Evolutionary conservation across 2,113 vertebrate genomes (phyloP).

Genomic region (Gambusia affinis): DNA sequence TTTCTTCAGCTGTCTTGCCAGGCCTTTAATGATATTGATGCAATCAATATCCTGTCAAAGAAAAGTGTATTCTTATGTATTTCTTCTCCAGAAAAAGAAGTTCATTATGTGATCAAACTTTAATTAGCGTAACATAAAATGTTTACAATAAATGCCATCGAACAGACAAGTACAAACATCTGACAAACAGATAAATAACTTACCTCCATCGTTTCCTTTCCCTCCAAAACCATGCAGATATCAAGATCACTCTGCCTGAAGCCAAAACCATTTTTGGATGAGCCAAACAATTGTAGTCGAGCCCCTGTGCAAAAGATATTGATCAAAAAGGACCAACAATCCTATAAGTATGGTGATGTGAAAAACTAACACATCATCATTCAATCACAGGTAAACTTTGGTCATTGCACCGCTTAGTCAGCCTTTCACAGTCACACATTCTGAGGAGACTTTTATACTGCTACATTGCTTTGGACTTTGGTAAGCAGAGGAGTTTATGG

Average conservation of each 20-base stretch:
- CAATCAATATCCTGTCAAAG: conserved; percentile 84
- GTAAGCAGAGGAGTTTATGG: too few relatives aligned
- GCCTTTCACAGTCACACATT: not conserved
- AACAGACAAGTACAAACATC: not conserved
- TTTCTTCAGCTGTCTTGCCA: conserved; percentile 89
- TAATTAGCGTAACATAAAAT: not conserved
- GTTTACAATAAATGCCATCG: not conserved
- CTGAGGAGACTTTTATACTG: not conserved
- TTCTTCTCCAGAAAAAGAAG: not conserved
- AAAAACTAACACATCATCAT: not conserved
- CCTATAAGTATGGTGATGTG: not conserved
- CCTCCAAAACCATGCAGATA: conserved; percentile 93
- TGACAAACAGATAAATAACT: conserved; percentile 3
- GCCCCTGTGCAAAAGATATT: conserved; percentile 78
- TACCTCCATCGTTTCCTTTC: conserved; percentile 87
- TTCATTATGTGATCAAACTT: not conserved
- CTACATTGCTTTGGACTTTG: too few relatives aligned
- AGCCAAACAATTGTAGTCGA: conserved; percentile 90
- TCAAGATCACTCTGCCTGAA: conserved; percentile 96
- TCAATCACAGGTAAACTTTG: not conserved
- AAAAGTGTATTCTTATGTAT: not conserved
- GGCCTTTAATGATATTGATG: conserved; percentile 88
- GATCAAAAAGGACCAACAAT: not conserved
- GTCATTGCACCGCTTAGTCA: not conserved
- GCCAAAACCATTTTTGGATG: conserved; percentile 96